Conservation (phyloP, 2,888 invertebrate genomes). For the Meta bourneti region DNA sequence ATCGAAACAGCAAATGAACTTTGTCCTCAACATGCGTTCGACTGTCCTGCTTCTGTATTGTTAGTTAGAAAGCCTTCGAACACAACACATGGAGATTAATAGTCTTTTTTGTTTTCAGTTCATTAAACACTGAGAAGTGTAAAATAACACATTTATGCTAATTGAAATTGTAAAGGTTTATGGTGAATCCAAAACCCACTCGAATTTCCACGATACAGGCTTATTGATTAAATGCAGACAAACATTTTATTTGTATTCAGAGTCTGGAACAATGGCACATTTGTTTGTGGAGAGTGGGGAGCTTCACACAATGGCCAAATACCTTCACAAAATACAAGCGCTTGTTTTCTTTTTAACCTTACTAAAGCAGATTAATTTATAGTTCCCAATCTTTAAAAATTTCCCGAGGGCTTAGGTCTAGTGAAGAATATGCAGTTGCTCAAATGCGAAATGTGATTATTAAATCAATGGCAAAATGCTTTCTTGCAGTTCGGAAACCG, state of each 20-base stretch:
- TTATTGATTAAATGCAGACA: slow-evolving; percentile 13
- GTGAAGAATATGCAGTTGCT: background rate
- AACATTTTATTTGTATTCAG: background rate
- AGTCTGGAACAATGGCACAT: slow-evolving; percentile 31
- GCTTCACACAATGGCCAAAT: background rate
- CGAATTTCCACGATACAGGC: slow-evolving; percentile 24
- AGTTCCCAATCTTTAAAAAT: slow-evolving; percentile 25
- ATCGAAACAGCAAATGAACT: too few species aligned
- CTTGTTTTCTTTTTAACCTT: slow-evolving; percentile 7
- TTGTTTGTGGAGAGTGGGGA: slow-evolving; percentile 33
- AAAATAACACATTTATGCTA: slow-evolving; percentile 42
- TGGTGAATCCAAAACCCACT: slow-evolving; percentile 5
- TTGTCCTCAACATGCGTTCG: too few species aligned
- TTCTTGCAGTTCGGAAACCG: background rate
- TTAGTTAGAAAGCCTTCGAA: too few species aligned
- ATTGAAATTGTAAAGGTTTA: slow-evolving; percentile 20
- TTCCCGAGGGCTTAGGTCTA: background rate
- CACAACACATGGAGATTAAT: background rate
- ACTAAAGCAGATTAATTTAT: slow-evolving; percentile 29
- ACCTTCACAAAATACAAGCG: slow-evolving; percentile 15
- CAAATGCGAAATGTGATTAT: background rate
- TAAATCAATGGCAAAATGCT: background rate
- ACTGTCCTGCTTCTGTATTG: too few species aligned
- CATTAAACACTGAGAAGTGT: slow-evolving; percentile 4
- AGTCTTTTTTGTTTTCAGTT: slow-evolving; percentile 13